Evolutionary conservation across 2,888 invertebrate genomes (phyloP).

Genomic region (Teleiodes luculella): DNA sequence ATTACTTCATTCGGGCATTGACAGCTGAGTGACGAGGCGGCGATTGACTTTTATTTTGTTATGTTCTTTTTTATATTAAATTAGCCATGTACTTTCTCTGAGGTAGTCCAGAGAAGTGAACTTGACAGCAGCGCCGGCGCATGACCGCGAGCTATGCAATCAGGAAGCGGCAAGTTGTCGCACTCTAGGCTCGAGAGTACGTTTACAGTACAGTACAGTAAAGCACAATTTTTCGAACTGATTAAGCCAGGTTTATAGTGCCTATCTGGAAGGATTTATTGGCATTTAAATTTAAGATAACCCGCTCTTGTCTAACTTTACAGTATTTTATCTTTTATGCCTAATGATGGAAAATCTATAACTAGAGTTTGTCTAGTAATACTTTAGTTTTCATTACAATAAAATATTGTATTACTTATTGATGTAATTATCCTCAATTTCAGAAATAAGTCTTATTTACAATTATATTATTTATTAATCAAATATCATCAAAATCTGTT

Average conservation of each 20-base stretch:
- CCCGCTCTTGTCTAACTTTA: no score
- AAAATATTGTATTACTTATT: no score
- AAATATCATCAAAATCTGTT: no score
- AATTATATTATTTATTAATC: no score
- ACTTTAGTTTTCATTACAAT: no score
- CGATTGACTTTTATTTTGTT: background rate
- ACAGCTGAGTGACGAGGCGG: background rate
- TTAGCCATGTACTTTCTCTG: background rate
- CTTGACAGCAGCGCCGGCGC: conserved; percentile 30
- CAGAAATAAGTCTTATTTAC: no score
- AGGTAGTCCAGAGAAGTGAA: conserved; percentile 35
- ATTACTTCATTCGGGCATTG: background rate
- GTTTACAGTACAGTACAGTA: background rate
- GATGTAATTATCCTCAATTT: no score
- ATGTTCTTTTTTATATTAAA: background rate
- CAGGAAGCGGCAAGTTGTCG: conserved; percentile 62
- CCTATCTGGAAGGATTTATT: no score
- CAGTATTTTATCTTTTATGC: background rate
- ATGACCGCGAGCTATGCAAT: conserved; percentile 51
- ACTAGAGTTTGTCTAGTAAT: no score
- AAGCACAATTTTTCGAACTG: no score
- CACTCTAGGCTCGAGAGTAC: conserved; percentile 31
- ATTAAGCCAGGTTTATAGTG: background rate
- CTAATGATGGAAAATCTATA: no score
- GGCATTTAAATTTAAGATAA: no score